Evolutionary conservation across 2,888 invertebrate species (phyloP).

Genomic region (Tanytarsus gracilentus): DNA sequence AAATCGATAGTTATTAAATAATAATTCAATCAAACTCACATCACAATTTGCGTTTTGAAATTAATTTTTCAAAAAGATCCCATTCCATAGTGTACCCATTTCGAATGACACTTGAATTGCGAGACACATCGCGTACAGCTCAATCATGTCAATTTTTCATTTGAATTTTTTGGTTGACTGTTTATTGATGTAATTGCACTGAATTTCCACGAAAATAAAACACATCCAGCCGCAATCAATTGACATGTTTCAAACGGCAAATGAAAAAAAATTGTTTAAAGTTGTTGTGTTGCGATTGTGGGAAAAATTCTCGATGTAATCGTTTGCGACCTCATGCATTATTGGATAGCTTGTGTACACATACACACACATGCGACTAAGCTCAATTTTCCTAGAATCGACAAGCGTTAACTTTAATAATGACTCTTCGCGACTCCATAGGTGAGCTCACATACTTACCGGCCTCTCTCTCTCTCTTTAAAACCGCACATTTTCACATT

Average conservation of each 20-base stretch:
- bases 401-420: background rate
- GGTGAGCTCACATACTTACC: background rate
- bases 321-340: slow-evolving; percentile 7
- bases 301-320: background rate
- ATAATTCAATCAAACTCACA: slow-evolving; percentile 24
- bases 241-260: background rate
- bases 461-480: background rate
- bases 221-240: background rate
- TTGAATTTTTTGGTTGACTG: slow-evolving; percentile 14
- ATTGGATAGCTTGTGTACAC: background rate
- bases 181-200: slow-evolving; percentile 24
- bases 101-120: slow-evolving; percentile 9
- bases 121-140: slow-evolving; percentile 13
- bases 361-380: background rate
- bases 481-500: slow-evolving; percentile 23
- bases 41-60: slow-evolving; percentile 15
- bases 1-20: slow-evolving; percentile 25
- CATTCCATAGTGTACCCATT: background rate
- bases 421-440: slow-evolving; percentile 1
- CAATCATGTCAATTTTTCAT: slow-evolving; percentile 20
- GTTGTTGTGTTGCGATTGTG: background rate
- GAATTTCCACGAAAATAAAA: background rate
- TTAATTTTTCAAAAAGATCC: background rate
- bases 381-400: background rate
- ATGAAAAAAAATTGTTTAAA: background rate